Conservation (phyloP, 2,113 vertebrate genomes). For the Sakesphorus luctuosus region DNA sequence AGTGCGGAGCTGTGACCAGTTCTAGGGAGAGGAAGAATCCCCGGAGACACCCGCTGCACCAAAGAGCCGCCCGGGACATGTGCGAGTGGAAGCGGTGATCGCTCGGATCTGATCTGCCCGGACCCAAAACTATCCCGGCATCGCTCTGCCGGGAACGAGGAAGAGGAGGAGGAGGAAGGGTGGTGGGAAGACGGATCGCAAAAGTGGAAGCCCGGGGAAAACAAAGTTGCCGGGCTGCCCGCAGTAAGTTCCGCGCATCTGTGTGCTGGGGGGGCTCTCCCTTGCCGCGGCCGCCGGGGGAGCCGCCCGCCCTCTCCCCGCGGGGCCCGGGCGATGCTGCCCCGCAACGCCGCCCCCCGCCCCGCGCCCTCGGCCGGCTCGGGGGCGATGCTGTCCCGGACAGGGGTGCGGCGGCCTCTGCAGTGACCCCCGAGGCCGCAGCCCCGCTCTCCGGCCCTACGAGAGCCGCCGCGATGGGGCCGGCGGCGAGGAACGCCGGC, state of each 20-base stretch:
- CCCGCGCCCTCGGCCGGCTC: background rate
- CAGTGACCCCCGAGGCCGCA: background rate
- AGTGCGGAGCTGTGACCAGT: background rate
- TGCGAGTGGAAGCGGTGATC: background rate
- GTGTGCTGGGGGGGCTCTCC: background rate
- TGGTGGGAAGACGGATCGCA: background rate
- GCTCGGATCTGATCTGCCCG: background rate
- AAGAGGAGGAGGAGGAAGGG: background rate
- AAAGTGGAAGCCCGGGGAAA: slow-evolving; percentile 4
- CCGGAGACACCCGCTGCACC: background rate
- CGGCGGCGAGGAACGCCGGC: background rate
- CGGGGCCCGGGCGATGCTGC: background rate
- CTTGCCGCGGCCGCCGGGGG: background rate
- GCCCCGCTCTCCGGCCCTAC: background rate
- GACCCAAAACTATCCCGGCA: fast-evolving
- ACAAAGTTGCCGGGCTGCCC: slow-evolving; percentile 33
- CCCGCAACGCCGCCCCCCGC: background rate
- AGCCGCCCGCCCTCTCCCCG: background rate
- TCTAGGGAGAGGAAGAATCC: background rate
- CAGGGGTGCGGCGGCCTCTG: background rate
- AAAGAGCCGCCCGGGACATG: background rate
- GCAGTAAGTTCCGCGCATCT: background rate
- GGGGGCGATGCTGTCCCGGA: background rate
- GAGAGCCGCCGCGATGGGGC: background rate
- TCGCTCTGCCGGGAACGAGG: background rate